A percentile compares a stretch with the other conserved stretches of the same genome.
Evolutionary conservation across 2,888 invertebrate genomes (phyloP).

Genomic region (Drosophila aldrichi): DNA sequence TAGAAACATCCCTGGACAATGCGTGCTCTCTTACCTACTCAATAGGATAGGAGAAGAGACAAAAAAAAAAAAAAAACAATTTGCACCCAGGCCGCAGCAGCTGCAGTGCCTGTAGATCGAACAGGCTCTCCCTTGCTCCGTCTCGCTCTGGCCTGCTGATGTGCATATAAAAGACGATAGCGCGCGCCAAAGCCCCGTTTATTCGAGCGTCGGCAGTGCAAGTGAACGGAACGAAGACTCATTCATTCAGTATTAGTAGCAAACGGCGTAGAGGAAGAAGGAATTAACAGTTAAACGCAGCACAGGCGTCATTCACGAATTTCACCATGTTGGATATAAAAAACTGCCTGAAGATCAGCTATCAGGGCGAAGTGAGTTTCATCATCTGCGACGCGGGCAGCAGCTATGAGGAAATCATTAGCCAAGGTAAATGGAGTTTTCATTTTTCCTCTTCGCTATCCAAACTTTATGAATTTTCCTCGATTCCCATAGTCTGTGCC

Average conservation of each 20-base stretch:
- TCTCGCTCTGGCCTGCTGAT: neutral
- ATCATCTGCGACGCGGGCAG: slow-evolving; percentile 51
- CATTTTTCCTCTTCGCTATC: no score
- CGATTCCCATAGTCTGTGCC: slow-evolving; percentile 29
- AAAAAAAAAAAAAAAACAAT: neutral
- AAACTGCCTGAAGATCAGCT: slow-evolving; percentile 63
- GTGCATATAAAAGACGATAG: slow-evolving; percentile 39
- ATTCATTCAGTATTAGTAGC: slow-evolving; percentile 6
- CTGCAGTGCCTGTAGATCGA: slow-evolving; percentile 24
- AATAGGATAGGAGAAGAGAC: neutral
- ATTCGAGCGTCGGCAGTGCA: slow-evolving; percentile 36
- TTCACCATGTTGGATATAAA: slow-evolving; percentile 46
- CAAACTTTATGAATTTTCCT: neutral
- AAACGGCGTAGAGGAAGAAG: neutral
- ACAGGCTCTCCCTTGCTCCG: neutral
- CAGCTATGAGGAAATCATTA: slow-evolving; percentile 73
- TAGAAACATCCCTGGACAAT: slow-evolving; percentile 34
- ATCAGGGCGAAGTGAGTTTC: slow-evolving; percentile 49
- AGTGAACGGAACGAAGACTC: slow-evolving; percentile 2
- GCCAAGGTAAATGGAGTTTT: slow-evolving; percentile 56
- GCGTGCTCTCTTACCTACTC: slow-evolving; percentile 18
- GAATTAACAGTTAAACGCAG: slow-evolving; percentile 4
- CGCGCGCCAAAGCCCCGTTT: slow-evolving; percentile 48
- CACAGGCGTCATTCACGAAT: slow-evolving; percentile 12
- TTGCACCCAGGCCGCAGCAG: slow-evolving; percentile 16